A percentile compares a stretch with the other conserved stretches of the same genome.
phyloP scores from a whole-genome alignment of 64 coral and sea anemone species.

The Pachyseris speciosa region DNA sequence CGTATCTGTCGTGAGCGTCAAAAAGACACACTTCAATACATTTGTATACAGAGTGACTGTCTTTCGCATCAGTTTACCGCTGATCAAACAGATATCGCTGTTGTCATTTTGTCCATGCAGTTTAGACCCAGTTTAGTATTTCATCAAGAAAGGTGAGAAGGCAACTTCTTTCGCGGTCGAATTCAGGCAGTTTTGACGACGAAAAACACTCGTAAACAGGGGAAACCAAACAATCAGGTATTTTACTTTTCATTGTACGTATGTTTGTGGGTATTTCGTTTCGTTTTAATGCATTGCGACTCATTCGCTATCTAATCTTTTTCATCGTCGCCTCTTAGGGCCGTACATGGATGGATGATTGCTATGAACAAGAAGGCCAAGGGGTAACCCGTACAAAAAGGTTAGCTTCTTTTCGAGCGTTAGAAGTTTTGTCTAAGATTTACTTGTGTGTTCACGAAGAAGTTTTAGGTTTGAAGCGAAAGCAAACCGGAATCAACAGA shows the following conservation, averaged over 20 bases:
- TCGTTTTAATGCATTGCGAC: constrained; percentile 1
- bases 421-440: neutral
- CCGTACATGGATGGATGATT: constrained; percentile 61
- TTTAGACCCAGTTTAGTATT: constrained; percentile 3
- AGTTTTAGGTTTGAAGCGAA: neutral
- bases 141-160: constrained; percentile 31
- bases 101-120: neutral
- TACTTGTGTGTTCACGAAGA: neutral
- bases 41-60: neutral
- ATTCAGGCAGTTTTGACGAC: neutral
- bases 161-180: neutral
- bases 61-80: neutral
- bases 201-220: constrained; percentile 9
- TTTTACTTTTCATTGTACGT: neutral
- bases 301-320: constrained; percentile 48
- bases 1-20: neutral
- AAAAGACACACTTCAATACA: neutral
- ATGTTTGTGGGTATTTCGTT: neutral
- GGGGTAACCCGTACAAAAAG: constrained; percentile 51
- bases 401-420: neutral
- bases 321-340: constrained; percentile 24
- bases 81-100: neutral
- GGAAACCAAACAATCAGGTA: constrained; percentile 43
- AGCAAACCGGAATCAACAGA: neutral
- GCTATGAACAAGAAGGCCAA: constrained; percentile 51